These are phyloP conservation scores for Hipposideros armiger DNA, from an alignment of 2,113 vertebrate species.

Conservation along the genomic window DNA sequence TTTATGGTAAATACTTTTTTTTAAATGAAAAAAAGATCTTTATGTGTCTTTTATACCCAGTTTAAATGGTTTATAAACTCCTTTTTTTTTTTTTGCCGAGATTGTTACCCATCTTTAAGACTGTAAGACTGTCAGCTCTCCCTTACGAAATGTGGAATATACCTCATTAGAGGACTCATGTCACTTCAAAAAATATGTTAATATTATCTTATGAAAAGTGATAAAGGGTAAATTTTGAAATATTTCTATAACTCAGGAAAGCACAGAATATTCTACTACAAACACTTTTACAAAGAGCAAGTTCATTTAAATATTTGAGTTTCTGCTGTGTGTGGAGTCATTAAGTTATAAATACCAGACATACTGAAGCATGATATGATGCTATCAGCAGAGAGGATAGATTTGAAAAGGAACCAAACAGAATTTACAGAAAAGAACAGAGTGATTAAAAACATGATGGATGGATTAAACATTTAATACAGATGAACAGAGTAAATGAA, in stretches of 20 bases:
- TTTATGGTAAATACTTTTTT: not conserved
- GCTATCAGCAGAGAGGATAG: not conserved
- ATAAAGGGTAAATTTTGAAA: conserved; percentile 11
- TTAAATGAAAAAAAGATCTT: not conserved
- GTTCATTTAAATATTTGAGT: not conserved
- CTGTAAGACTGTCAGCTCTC: not conserved
- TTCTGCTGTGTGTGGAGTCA: not conserved
- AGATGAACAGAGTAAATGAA: not conserved
- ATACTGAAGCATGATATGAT: not conserved
- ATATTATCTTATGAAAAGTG: not conserved
- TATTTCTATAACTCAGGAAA: conserved; percentile 2
- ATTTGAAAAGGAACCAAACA: not conserved
- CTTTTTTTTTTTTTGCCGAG: not conserved
- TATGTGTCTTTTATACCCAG: not conserved
- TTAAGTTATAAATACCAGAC: not conserved
- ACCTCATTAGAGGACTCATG: not conserved
- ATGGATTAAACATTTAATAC: not conserved
- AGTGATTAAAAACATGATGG: not conserved
- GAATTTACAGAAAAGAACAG: not conserved
- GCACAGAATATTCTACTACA: not conserved
- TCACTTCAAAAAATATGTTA: conserved; percentile 3
- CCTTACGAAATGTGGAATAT: not conserved
- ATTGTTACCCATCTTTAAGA: not conserved
- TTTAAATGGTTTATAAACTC: not conserved
- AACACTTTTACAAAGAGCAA: not conserved